Evolutionary conservation across 92 coral and sea anemone species (phyloP).

Genomic region (Epizoanthus scotinus): DNA sequence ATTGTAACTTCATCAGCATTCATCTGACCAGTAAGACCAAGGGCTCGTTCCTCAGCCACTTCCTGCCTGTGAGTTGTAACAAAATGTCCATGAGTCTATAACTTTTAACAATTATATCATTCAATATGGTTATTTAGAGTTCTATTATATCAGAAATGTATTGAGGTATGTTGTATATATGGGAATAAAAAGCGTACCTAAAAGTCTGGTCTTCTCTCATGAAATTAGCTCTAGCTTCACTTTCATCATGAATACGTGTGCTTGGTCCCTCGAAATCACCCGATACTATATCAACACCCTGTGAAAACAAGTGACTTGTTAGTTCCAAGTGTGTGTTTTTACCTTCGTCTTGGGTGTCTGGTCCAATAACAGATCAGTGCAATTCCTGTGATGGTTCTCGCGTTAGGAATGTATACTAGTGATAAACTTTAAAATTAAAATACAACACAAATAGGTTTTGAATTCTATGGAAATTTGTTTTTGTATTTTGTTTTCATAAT

Average conservation of each 20-base stretch:
- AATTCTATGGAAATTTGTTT: too few relatives aligned
- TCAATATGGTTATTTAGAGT: too few relatives aligned
- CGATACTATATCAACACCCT: conserved; percentile 93
- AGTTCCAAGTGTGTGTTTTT: too few relatives aligned
- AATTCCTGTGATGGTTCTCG: too few relatives aligned
- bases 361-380: too few relatives aligned
- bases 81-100: not conserved
- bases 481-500: too few relatives aligned
- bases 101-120: too few relatives aligned
- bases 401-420: too few relatives aligned
- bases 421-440: too few relatives aligned
- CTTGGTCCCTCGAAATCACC: conserved; percentile 92
- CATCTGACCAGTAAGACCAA: conserved; percentile 75
- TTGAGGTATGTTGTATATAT: not conserved
- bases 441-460: too few relatives aligned
- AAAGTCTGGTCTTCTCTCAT: conserved; percentile 83
- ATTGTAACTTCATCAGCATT: conserved; percentile 82
- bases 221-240: conserved; percentile 85
- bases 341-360: too few relatives aligned
- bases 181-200: conserved; percentile 43
- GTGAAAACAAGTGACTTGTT: conserved; percentile 1
- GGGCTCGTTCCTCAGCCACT: conserved; percentile 76
- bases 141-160: not conserved
- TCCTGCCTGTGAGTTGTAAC: conserved; percentile 45
- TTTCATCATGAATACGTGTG: conserved; percentile 91